Conservation (phyloP, 2,113 vertebrate species). For the Limnothrissa miodon region DNA sequence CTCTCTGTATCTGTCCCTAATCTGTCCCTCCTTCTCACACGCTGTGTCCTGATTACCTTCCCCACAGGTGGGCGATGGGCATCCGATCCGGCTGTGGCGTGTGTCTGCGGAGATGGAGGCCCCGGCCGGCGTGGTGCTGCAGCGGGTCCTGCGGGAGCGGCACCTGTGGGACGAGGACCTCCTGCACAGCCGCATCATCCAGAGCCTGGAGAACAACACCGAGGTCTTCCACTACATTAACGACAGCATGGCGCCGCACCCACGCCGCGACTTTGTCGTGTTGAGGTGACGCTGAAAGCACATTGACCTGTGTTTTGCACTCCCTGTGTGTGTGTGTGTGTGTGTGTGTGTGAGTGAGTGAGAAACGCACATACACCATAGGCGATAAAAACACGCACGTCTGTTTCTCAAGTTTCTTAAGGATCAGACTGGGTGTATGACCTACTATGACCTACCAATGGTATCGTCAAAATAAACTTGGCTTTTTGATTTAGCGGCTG, state of each 20-base stretch:
- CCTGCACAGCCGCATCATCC: conserved; percentile 77
- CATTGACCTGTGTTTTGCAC: neutral
- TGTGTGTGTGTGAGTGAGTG: too few relatives aligned
- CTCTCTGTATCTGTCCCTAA: neutral
- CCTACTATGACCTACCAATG: too few relatives aligned
- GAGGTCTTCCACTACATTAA: conserved; percentile 82
- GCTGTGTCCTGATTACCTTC: fast-evolving
- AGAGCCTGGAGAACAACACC: conserved; percentile 74
- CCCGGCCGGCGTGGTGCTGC: conserved; percentile 69
- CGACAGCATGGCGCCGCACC: conserved; percentile 84
- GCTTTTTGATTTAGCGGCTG: too few relatives aligned
- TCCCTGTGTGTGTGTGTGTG: too few relatives aligned
- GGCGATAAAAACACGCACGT: too few relatives aligned
- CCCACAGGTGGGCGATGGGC: conserved; percentile 74
- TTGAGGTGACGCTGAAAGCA: conserved; percentile 65
- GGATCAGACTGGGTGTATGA: too few relatives aligned
- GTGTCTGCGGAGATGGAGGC: conserved; percentile 77
- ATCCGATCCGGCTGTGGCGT: conserved; percentile 80
- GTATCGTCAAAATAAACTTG: too few relatives aligned
- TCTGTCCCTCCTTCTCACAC: neutral
- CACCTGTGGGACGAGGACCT: conserved; percentile 85
- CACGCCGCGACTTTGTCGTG: conserved; percentile 77
- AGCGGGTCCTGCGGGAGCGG: conserved; percentile 79
- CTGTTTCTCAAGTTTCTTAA: too few relatives aligned
- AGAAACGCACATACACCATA: too few relatives aligned